Base-by-base conservation (phyloP, 2,888 invertebrate genomes). In the Lacanobia oleracea region DNA sequence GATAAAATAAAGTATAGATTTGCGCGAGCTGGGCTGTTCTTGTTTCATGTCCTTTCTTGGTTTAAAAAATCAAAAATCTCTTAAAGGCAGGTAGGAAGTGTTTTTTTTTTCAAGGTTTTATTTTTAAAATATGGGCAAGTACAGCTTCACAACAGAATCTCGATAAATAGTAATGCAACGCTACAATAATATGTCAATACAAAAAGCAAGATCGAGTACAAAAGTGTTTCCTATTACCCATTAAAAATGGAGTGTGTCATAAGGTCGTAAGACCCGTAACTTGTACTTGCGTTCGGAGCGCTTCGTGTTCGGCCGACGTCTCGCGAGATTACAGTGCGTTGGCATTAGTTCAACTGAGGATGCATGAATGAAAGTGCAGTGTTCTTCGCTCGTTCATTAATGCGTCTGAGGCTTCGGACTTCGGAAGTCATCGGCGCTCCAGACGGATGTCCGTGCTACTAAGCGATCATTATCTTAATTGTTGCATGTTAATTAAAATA, bases 311-410 rank as follows among this genome's bases (percentile, higher is more conserved):
- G 54, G 67, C 70, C 81, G 79, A 75, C 83, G 92, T 90, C 92
- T 91, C 90, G 87, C 83, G 86, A 92, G 95, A 95, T 95, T 95
- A 95, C 81, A 93, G 94, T 93, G 90, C 95, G 90, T 95, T 94
- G 93, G 89, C 92, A 90, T 88, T 89, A 89, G 90, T 91, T 91
- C 88, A 90, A 82, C 75, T 77, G 83, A 86, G 84, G 84, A 85
- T 72, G 79, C 76, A 77, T 92, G 91, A 93, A 94, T 94, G 92
- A 92, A 92, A 94, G 92, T 92, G 92, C 92, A 91, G 75, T 85
- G 85, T 77, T 86, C 79, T 65, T 60, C 53, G 40, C 50, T 64
- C 88, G 50, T 79, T 76, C 82, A 86, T 86, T 84, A 79, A 85
- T 86, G 83, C 86, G 84, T 85, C 86, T 80, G 86, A 77, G 61